These are phyloP conservation scores for Erynnis tages DNA, from an alignment of 2,888 invertebrate species.

Conservation along the genomic window DNA sequence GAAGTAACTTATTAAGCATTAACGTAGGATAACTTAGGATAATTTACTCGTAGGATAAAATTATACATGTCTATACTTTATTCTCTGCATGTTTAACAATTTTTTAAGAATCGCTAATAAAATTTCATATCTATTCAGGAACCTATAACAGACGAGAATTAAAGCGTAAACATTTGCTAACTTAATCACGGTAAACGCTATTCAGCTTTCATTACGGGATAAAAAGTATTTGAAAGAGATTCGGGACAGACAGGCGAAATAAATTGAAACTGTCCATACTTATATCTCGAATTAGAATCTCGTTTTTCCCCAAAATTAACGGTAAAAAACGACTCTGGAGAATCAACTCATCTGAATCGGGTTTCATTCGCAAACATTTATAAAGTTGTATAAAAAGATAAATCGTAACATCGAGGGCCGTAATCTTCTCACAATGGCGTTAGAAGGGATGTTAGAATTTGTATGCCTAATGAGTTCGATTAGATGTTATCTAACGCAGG, in stretches of 20 bases:
- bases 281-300: conserved; percentile 33
- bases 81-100: too few species aligned
- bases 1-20: too few species aligned
- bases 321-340: conserved; percentile 34
- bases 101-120: too few species aligned
- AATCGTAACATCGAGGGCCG: conserved; percentile 29
- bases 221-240: conserved; percentile 7
- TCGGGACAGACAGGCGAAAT: conserved; percentile 12
- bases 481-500: conserved; percentile 44
- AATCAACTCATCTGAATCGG: conserved; percentile 31
- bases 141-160: too few species aligned
- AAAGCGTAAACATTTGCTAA: background rate
- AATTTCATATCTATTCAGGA: too few species aligned
- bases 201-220: background rate
- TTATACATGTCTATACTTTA: too few species aligned
- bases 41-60: too few species aligned
- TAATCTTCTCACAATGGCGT: conserved; percentile 45
- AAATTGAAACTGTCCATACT: conserved; percentile 17
- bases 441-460: conserved; percentile 50
- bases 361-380: conserved; percentile 31
- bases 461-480: conserved; percentile 36
- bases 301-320: conserved; percentile 40
- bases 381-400: conserved; percentile 34
- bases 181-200: background rate
- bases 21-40: too few species aligned